Evolutionary conservation across 2,113 vertebrate species (phyloP), one percentile per base, ranked within the genome.

Genomic region (Campylomormyrus numenius): DNA sequence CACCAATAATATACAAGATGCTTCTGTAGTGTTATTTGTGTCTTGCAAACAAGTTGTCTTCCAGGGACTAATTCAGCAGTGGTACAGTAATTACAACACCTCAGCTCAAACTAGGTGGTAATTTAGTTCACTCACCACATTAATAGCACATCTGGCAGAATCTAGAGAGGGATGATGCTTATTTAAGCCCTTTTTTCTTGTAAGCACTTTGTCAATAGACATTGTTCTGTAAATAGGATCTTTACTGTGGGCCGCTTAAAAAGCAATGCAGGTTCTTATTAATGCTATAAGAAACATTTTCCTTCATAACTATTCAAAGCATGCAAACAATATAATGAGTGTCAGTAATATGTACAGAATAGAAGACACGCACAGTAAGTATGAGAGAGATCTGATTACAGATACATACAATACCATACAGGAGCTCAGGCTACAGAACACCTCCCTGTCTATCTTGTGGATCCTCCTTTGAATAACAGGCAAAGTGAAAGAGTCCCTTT

Each of bases 61-160:
- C 74, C 35, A 39, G 35, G 35, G 74, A 42, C 74, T 19, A 77
- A 42, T 77, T 42, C 74, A 42, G 13, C 74, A 80, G 74, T 42
- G 74, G 35, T 42, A 42, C 39, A 42, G 39, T 80, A 80, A 80
- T 80, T 80, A 80, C 35, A 35, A 42, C 31, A 80, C 70, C 70
- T 77, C 74, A 39, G 35, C 74, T 80, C 35, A 80, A 80, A 80
- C 74, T 39, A 80, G 74, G 31, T 42, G 31, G 15, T 8, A 80
- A 80, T 80, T 80, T 80, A 80, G 15, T 5, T 39, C 74, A 42
- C 35, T 42, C 35, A 8, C 35, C 17, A 42, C 17, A 42, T 80
- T 80, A 80, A 80, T 42, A 80, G 74, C 74, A 17, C 74, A 80
- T 80, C 74, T 80, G 74, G 74, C 35, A 80, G 74, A 77, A 77